Base-by-base conservation (phyloP, 2,797 vertebrate genomes). In the Darevskia mixta region DNA sequence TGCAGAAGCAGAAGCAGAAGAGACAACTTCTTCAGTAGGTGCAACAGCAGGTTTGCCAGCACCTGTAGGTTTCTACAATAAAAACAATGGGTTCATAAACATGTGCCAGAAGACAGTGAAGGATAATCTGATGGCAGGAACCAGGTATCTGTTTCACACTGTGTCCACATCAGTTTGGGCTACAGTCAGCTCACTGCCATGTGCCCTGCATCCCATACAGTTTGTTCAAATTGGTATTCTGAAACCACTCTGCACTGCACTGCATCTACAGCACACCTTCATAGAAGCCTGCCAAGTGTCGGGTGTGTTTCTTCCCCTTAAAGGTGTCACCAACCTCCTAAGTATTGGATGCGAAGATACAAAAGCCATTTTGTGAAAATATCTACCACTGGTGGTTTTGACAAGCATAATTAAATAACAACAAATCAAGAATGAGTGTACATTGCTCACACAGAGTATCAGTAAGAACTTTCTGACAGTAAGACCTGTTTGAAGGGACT, bases 21-120 rank as follows among this genome's bases (percentile, higher is more conserved):
- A 93, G 73, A 96, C 55, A 18, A 84, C 25, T 0, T 90, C 92
- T 0, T 80, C 91, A 17, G 93, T 86, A 27, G 0, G 49, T 0
- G 15, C 0, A 0, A 41, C 66, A 69, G 85, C 64, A 38, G 86
- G 13, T 66, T 92, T 89, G 6, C 66, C 78, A 61, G 13, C 13
- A 45, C 66, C 0, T 29, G 79, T 88, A 27, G n/a, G 15, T 90
- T 93, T 95, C 96, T 96, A 88, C 38, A 95, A 90, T 1, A 61
- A 88, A 79, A 55, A n/a, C 3, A 5, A 9, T 23, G 2, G n/a
- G 32, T 73, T 72, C 8, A 85, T 9, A 25, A 38, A 43, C 5
- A 69, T 1, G 3, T 55, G 8, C 0, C 64, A 38, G 55, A 73
- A 35, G 27, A 79, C 18, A 85, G 64, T 0, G 61, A 64, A n/a